These are phyloP conservation scores for Cuculus canorus DNA, from an alignment of 2,797 vertebrate species.

Conservation along the genomic window DNA sequence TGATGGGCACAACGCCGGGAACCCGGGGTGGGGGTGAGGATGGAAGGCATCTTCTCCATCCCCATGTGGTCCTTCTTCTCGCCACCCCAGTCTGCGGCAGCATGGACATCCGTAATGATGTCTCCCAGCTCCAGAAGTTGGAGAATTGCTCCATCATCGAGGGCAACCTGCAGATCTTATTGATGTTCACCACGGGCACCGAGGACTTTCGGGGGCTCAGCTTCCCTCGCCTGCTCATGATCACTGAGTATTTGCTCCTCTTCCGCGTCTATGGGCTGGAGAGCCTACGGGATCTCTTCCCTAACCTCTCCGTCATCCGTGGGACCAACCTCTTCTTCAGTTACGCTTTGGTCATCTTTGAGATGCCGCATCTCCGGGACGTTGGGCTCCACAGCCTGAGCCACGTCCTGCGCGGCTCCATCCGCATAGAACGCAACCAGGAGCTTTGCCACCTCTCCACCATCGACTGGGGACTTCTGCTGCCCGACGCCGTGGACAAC, in stretches of 20 bases:
- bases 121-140: constrained; percentile 76
- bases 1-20: not conserved
- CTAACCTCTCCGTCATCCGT: constrained; percentile 80
- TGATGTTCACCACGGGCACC: constrained; percentile 79
- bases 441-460: constrained; percentile 84
- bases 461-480: constrained; percentile 82
- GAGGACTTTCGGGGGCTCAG: constrained; percentile 80
- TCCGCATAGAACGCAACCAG: constrained; percentile 82
- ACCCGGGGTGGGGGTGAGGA: not conserved
- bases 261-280: constrained; percentile 83
- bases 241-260: constrained; percentile 83
- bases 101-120: constrained; percentile 82
- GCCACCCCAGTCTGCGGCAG: constrained; percentile 78
- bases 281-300: constrained; percentile 83
- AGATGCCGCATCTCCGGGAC: constrained; percentile 83
- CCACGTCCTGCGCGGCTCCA: constrained; percentile 74
- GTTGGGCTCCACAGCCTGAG: constrained; percentile 77
- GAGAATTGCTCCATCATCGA: constrained; percentile 83
- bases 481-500: constrained; percentile 43
- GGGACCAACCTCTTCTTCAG: constrained; percentile 81
- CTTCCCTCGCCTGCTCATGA: constrained; percentile 81
- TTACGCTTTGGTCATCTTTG: constrained; percentile 81
- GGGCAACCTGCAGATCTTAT: constrained; percentile 82
- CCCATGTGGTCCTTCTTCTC: not conserved
- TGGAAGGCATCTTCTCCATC: not conserved